Percentiles rank a stretch among this genome's conserved stretches.
These are phyloP conservation scores for Pseudoatta argentina DNA, from an alignment of 1,140 invertebrate genomes.

Conservation along the genomic window DNA sequence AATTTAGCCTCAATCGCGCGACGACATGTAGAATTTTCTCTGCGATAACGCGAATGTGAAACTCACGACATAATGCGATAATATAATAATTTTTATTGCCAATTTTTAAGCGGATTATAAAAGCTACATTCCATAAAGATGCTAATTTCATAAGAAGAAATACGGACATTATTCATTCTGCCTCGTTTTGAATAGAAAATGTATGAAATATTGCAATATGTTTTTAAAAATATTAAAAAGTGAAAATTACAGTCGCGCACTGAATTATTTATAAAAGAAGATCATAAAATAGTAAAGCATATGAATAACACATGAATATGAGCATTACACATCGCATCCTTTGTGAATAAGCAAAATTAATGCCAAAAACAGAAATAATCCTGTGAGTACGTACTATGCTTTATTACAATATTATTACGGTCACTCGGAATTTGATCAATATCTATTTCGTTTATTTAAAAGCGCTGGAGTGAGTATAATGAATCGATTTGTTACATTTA, in stretches of 20 bases:
- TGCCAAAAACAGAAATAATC: conserved; percentile 6
- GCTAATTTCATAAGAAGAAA: conserved; percentile 4
- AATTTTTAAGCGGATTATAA: background rate
- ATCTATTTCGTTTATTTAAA: conserved; percentile 39
- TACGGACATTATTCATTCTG: background rate
- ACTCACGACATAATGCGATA: background rate
- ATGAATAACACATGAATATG: background rate
- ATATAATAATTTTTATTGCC: background rate
- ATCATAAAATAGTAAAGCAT: conserved; percentile 19
- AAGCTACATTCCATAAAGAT: background rate
- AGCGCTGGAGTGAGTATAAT: background rate
- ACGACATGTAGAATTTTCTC: background rate
- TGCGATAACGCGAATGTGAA: background rate
- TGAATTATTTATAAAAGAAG: conserved; percentile 17
- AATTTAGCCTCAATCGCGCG: conserved; percentile 20
- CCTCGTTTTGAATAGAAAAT: background rate
- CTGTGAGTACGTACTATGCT: background rate
- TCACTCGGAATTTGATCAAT: conserved; percentile 16
- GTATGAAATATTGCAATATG: conserved; percentile 6
- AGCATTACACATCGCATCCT: conserved; percentile 6
- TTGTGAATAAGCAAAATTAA: conserved; percentile 40
- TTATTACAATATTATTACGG: background rate
- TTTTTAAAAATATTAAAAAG: background rate
- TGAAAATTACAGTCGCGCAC: background rate
- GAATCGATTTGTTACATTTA: conserved; percentile 21